Conservation (phyloP, 1,140 invertebrate species). For the Trachymyrmex septentrionalis region DNA sequence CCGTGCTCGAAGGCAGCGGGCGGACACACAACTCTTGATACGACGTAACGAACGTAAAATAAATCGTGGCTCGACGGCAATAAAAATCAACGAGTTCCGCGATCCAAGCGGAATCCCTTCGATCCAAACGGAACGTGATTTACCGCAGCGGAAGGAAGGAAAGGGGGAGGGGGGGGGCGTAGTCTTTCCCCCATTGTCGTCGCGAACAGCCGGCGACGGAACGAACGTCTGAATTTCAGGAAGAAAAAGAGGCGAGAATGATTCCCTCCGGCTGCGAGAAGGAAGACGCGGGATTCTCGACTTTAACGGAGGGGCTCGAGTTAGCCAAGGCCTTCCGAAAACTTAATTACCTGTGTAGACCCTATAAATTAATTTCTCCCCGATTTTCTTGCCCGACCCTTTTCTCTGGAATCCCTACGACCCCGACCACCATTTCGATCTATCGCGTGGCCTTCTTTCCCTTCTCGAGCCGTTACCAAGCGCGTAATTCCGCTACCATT, state of each 20-base stretch:
- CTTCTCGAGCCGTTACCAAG: conserved; percentile 70
- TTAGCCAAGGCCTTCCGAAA: conserved; percentile 84
- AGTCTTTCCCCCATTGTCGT: conserved; percentile 50
- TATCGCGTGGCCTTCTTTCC: conserved; percentile 45
- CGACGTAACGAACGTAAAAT: conserved; percentile 75
- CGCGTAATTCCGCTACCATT: conserved; percentile 84
- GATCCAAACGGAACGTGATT: conserved; percentile 69
- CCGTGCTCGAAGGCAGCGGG: conserved; percentile 41
- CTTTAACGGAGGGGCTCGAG: conserved; percentile 62
- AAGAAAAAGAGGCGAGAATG: conserved; percentile 61
- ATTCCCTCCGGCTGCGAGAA: conserved; percentile 61
- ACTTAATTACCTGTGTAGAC: conserved; percentile 86
- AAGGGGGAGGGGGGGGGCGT: conserved; percentile 26
- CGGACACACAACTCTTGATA: conserved; percentile 66
- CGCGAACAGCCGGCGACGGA: conserved; percentile 17
- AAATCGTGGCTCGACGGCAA: conserved; percentile 70
- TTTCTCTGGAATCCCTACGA: conserved; percentile 50
- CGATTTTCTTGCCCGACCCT: conserved; percentile 79
- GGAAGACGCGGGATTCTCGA: conserved; percentile 41
- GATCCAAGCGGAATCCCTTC: conserved; percentile 63
- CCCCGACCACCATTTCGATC: conserved; percentile 55
- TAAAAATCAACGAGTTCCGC: conserved; percentile 69
- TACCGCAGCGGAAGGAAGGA: conserved; percentile 61
- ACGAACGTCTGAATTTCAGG: conserved; percentile 56
- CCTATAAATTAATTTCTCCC: conserved; percentile 86